These are phyloP conservation scores for Zophobas atratus DNA, from an alignment of 1,140 invertebrate genomes.

Conservation along the genomic window DNA sequence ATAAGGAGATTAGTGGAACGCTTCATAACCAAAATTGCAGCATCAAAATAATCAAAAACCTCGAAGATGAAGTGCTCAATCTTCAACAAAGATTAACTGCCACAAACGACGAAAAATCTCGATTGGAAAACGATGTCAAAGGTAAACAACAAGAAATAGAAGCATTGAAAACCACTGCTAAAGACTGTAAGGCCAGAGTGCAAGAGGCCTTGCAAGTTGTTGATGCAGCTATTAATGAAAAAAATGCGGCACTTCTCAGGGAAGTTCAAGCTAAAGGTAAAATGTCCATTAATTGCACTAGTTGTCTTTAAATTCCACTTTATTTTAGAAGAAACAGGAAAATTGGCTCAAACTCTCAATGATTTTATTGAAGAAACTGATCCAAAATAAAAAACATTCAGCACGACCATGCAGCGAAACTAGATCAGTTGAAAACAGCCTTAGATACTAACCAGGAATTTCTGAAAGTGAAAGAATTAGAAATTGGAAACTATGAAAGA, in stretches of 20 bases:
- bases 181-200: conserved; percentile 61
- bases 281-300: conserved; percentile 2
- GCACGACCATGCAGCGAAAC: conserved; percentile 54
- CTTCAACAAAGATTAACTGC: conserved; percentile 58
- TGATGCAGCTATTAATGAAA: conserved; percentile 64
- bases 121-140: conserved; percentile 53
- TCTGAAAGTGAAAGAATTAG: conserved; percentile 53
- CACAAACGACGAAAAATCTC: conserved; percentile 49
- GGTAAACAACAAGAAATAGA: conserved; percentile 56
- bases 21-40: conserved; percentile 56
- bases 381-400: conserved; percentile 57
- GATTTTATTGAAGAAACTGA: conserved; percentile 56
- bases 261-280: conserved; percentile 61
- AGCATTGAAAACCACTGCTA: conserved; percentile 55
- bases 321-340: conserved; percentile 55
- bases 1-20: conserved; percentile 56
- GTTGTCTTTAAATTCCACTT: conserved; percentile 18
- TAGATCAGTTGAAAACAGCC: conserved; percentile 53
- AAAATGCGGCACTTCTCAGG: conserved; percentile 62
- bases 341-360: conserved; percentile 51
- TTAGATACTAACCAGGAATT: conserved; percentile 53
- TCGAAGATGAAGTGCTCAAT: conserved; percentile 59
- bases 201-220: conserved; percentile 63
- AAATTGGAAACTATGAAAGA: conserved; percentile 57
- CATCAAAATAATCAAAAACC: conserved; percentile 59